Conservation (phyloP, 2,113 vertebrate genomes). For the Jacana jacana region DNA sequence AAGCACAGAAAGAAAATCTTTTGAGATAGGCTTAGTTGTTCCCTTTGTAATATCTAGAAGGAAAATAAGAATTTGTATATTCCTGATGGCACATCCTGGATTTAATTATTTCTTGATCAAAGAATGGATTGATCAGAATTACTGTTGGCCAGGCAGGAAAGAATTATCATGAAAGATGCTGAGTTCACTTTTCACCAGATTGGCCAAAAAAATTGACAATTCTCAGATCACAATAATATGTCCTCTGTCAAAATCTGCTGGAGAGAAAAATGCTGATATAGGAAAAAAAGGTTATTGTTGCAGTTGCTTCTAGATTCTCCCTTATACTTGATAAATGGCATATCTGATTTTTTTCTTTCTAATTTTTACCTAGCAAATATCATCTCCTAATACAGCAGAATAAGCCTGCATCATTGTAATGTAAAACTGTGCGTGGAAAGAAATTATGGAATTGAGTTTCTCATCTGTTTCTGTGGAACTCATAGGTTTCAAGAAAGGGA, state of each 20-base stretch:
- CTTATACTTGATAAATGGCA: background rate
- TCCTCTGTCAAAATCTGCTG: background rate
- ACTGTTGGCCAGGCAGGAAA: background rate
- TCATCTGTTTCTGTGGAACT: background rate
- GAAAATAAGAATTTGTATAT: conserved; percentile 57
- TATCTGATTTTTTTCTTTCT: background rate
- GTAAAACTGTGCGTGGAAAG: background rate
- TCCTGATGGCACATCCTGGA: conserved; percentile 25
- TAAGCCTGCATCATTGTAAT: rapidly evolving
- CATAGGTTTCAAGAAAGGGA: background rate
- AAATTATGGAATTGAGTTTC: background rate
- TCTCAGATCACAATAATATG: background rate
- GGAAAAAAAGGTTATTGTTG: background rate
- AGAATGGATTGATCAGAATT: conserved; percentile 54
- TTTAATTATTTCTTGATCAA: conserved; percentile 51
- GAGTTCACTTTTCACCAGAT: background rate
- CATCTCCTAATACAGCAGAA: background rate
- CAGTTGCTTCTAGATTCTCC: background rate
- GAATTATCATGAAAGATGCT: background rate
- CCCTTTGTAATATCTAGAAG: conserved; percentile 31
- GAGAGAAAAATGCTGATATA: background rate
- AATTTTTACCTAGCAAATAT: background rate
- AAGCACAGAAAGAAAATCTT: conserved; percentile 51
- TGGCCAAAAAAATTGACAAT: background rate
- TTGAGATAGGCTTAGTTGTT: conserved; percentile 47